Conservation (phyloP, 2,113 vertebrate genomes). For the Bothrops jararaca region DNA sequence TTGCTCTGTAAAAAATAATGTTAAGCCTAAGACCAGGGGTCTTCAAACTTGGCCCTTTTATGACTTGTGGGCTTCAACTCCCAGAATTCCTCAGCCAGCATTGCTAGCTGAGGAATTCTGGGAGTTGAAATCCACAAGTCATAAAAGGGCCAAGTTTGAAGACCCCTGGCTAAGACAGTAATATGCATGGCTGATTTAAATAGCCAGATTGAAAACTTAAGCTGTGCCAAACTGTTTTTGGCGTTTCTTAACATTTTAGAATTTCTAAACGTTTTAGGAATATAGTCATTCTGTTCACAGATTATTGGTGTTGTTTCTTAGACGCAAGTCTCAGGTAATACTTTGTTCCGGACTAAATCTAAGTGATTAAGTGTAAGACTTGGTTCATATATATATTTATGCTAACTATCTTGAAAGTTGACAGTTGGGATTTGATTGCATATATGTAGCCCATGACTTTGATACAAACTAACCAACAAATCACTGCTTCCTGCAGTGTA, state of each 20-base stretch:
- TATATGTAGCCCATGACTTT: neutral
- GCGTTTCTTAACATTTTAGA: too few relatives aligned
- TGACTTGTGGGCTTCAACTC: too few relatives aligned
- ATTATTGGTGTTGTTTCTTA: neutral
- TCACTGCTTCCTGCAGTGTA: neutral
- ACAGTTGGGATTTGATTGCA: neutral
- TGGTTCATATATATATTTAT: neutral
- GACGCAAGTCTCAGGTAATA: neutral
- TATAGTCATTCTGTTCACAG: neutral
- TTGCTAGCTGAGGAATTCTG: too few relatives aligned
- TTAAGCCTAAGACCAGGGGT: neutral
- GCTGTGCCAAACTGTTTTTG: neutral
- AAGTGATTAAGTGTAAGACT: neutral
- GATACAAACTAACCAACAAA: neutral
- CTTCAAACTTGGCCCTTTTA: too few relatives aligned
- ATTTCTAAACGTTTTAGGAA: neutral
- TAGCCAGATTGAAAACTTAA: neutral
- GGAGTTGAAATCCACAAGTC: too few relatives aligned
- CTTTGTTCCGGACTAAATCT: neutral
- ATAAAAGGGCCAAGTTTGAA: too few relatives aligned
- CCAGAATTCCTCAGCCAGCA: too few relatives aligned
- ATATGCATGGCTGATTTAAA: neutral
- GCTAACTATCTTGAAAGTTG: neutral
- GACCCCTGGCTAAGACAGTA: neutral
- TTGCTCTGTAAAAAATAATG: neutral